A percentile compares a stretch with the other conserved stretches of the same genome.
Evolutionary conservation across 30 jellyfish, hydroid and myxozoan genomes (phyloP).

Genomic region (Hydra vulgaris): DNA sequence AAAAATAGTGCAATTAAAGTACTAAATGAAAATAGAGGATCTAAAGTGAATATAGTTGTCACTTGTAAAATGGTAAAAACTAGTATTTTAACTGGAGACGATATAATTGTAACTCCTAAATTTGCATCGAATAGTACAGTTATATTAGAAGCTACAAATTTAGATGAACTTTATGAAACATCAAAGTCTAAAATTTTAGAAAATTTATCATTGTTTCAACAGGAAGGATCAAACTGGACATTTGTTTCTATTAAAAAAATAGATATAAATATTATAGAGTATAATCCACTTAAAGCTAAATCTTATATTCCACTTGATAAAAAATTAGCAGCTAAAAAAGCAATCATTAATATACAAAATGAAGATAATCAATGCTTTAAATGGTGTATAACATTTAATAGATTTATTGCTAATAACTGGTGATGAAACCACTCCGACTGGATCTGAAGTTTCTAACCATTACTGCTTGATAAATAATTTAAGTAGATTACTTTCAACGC

Average conservation of each 20-base stretch:
- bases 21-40: background rate
- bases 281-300: background rate
- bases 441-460: too few relatives aligned
- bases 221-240: background rate
- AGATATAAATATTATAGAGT: background rate
- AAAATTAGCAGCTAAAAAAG: conserved; percentile 1
- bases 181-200: background rate
- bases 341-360: conserved; percentile 12
- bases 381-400: conserved; percentile 16
- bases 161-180: background rate
- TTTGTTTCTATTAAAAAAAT: background rate
- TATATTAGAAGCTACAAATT: background rate
- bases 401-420: conserved; percentile 7
- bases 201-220: background rate
- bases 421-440: too few relatives aligned
- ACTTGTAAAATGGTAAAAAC: background rate
- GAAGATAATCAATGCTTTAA: background rate
- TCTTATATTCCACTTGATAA: background rate
- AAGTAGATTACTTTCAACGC: background rate
- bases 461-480: background rate
- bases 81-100: background rate
- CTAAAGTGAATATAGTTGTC: background rate
- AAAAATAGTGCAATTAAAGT: background rate
- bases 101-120: too few relatives aligned
- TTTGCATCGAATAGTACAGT: background rate